Conservation (phyloP, 64 coral and sea anemone species). For the Pachyseris speciosa region DNA sequence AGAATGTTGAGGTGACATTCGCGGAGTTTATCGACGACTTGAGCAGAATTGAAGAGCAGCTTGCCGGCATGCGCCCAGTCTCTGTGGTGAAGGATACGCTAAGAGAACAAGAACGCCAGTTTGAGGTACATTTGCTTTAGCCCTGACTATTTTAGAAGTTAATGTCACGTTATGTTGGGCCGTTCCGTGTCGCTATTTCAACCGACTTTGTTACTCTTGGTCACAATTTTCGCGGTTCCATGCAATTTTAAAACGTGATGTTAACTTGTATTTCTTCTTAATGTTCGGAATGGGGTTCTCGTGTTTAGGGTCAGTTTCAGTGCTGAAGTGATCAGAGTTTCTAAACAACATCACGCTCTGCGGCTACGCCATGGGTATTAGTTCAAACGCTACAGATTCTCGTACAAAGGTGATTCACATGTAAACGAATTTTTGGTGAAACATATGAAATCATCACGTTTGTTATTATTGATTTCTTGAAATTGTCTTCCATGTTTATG, state of each 20-base stretch:
- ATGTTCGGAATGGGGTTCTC: too few species aligned
- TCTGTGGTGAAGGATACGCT: slow-evolving; percentile 86
- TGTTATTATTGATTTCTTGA: not conserved
- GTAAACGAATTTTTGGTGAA: too few species aligned
- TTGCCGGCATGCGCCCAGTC: slow-evolving; percentile 87
- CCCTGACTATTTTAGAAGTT: not conserved
- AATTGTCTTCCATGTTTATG: not conserved
- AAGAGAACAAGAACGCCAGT: slow-evolving; percentile 91
- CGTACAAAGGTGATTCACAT: too few species aligned
- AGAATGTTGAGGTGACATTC: slow-evolving; percentile 83
- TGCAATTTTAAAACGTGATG: too few species aligned
- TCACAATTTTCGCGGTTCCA: too few species aligned
- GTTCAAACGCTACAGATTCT: too few species aligned
- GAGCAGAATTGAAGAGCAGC: slow-evolving; percentile 87
- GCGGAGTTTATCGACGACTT: slow-evolving; percentile 90
- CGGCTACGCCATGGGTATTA: too few species aligned
- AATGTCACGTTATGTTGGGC: too few species aligned
- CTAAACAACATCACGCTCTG: too few species aligned
- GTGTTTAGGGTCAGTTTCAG: too few species aligned
- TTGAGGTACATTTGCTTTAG: slow-evolving; percentile 56
- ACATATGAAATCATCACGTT: not conserved
- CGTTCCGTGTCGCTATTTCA: not conserved
- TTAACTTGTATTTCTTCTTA: too few species aligned
- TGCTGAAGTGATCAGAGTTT: too few species aligned
- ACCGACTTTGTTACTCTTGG: not conserved